A percentile compares a stretch with the other conserved stretches of the same genome.
Evolutionary conservation across 64 coral and sea anemone genomes (phyloP).

Genomic region (Cladopsammia gracilis): DNA sequence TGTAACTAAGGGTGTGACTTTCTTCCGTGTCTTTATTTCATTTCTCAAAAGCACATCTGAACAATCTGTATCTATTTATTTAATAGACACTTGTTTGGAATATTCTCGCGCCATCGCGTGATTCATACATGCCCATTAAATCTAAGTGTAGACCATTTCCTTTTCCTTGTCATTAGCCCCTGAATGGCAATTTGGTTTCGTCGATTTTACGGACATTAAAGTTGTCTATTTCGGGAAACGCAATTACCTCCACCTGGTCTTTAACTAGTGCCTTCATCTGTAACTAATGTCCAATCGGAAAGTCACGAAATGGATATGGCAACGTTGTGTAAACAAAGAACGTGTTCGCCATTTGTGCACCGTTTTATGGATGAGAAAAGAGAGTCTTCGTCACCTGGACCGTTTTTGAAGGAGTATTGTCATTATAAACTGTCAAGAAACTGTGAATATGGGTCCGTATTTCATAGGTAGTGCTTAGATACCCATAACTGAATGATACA

Average conservation of each 20-base stretch:
- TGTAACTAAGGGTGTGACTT: too few species aligned
- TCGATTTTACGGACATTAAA: slow-evolving; percentile 57
- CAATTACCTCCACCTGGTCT: slow-evolving; percentile 46
- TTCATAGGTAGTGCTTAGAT: slow-evolving; percentile 12
- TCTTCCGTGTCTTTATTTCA: too few species aligned
- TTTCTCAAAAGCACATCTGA: too few species aligned
- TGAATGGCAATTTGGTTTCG: slow-evolving; percentile 26
- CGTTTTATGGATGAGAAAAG: not conserved
- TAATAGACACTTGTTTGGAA: slow-evolving; percentile 16
- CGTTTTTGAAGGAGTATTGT: not conserved
- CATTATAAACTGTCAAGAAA: not conserved
- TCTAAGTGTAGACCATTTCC: not conserved
- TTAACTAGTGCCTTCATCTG: slow-evolving; percentile 22
- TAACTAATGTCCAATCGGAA: slow-evolving; percentile 43
- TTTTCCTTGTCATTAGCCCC: slow-evolving; percentile 13
- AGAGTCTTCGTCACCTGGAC: not conserved
- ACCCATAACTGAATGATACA: slow-evolving; percentile 56
- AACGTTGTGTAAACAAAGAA: slow-evolving; percentile 35
- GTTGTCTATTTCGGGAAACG: slow-evolving; percentile 44
- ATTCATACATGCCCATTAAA: not conserved
- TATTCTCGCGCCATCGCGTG: slow-evolving; percentile 38
- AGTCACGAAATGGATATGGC: slow-evolving; percentile 61
- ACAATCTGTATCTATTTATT: too few species aligned
- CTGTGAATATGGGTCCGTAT: slow-evolving; percentile 21
- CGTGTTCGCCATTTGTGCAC: not conserved